Percentiles rank a stretch among this genome's conserved stretches.
phyloP scores from a whole-genome alignment of 2,113 vertebrate genomes.

The Paramormyrops kingsleyae region DNA sequence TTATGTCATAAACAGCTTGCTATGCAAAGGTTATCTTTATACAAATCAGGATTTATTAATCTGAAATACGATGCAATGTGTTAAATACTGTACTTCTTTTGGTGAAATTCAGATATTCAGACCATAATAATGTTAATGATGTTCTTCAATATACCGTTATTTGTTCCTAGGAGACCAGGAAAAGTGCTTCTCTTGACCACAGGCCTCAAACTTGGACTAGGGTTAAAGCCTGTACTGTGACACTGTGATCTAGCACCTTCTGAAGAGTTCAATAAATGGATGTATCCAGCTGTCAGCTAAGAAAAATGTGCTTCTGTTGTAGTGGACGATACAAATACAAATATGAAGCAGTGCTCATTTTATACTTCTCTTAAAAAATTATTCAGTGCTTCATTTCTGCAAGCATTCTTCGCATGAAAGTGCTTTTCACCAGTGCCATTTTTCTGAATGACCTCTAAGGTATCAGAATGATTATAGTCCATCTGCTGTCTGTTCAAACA shows the following conservation, averaged over 20 bases:
- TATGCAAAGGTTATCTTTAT: not conserved
- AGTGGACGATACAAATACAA: constrained; percentile 8
- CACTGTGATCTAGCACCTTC: not conserved
- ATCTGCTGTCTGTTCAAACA: constrained; percentile 59
- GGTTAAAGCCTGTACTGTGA: not conserved
- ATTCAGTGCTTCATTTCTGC: not conserved
- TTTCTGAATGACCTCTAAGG: constrained; percentile 39
- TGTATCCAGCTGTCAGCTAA: not conserved
- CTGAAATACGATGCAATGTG: not conserved
- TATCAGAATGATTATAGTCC: constrained; percentile 48
- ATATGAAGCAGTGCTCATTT: not conserved
- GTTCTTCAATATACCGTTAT: not conserved
- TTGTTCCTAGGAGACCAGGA: not conserved
- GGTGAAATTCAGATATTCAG: not conserved
- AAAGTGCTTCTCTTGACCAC: not conserved
- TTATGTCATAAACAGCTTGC: not conserved
- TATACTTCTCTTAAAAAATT: not conserved
- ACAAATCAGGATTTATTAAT: not conserved
- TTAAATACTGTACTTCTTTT: not conserved
- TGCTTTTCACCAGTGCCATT: not conserved
- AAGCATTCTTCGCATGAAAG: not conserved
- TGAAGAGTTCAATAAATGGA: not conserved
- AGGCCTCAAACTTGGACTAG: not conserved
- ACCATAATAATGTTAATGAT: not conserved
- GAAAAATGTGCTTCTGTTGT: constrained; percentile 12